phyloP scores from a whole-genome alignment of 2,797 vertebrate species.

The Scarus forsteni region DNA sequence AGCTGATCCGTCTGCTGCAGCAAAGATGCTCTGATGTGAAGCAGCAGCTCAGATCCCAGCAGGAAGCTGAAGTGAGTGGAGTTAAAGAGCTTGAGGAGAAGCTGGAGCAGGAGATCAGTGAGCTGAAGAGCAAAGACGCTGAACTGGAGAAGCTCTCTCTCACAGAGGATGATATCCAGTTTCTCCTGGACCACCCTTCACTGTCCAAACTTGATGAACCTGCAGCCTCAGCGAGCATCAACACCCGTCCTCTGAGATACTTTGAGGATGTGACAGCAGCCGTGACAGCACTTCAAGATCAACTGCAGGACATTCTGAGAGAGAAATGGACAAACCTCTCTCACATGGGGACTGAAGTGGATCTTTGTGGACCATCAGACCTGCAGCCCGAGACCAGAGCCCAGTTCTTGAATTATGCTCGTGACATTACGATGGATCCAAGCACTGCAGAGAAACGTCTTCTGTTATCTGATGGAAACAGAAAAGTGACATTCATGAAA shows the following conservation, averaged over 20 bases:
- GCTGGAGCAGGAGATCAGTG: too few relatives aligned
- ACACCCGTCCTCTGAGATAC: neutral
- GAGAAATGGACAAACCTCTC: neutral
- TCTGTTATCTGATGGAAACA: conserved; percentile 9
- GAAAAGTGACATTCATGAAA: neutral
- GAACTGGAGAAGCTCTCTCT: too few relatives aligned
- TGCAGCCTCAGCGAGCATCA: neutral
- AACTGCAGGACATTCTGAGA: neutral
- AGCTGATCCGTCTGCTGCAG: too few relatives aligned
- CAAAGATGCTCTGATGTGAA: conserved; percentile 1
- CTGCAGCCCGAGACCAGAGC: conserved; percentile 3
- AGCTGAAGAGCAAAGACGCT: too few relatives aligned
- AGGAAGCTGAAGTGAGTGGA: neutral
- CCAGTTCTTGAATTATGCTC: neutral
- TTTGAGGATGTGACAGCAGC: conserved; percentile 7
- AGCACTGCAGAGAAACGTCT: neutral
- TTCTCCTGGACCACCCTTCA: neutral
- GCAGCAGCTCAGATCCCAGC: conserved; percentile 24
- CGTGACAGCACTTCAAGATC: neutral
- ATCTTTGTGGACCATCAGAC: neutral
- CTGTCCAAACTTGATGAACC: neutral
- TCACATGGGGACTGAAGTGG: neutral
- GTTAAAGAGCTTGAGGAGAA: too few relatives aligned
- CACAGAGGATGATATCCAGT: too few relatives aligned
- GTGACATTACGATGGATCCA: conserved; percentile 6